Conservation (phyloP, 2,797 vertebrate species). For the Loriculus beryllinus region DNA sequence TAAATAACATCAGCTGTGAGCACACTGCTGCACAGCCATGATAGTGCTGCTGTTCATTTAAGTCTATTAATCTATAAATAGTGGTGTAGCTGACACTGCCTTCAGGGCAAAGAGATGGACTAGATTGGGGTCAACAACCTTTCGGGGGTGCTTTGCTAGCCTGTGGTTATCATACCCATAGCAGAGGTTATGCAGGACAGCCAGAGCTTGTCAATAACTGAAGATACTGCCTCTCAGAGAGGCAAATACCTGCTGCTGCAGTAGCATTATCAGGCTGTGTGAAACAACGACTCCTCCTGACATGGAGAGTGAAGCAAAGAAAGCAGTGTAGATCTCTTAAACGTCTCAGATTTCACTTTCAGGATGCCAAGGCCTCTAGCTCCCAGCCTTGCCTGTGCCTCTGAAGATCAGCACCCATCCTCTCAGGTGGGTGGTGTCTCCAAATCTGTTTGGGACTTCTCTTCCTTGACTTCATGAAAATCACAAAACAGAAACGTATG, state of each 20-base stretch:
- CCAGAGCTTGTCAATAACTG: not conserved
- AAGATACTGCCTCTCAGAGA: not conserved
- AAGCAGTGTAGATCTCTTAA: not conserved
- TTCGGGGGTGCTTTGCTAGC: not conserved
- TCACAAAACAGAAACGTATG: not conserved
- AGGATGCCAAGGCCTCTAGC: not conserved
- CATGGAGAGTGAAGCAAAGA: not conserved
- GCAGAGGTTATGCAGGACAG: not conserved
- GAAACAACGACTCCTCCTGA: not conserved
- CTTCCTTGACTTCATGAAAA: not conserved
- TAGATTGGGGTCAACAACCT: not conserved
- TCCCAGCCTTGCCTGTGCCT: not conserved
- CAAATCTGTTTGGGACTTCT: not conserved
- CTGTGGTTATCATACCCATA: not conserved
- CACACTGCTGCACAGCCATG: not conserved
- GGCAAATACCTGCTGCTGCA: not conserved
- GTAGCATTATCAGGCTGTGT: not conserved
- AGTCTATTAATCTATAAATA: slow-evolving; percentile 10
- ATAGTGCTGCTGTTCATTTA: not conserved
- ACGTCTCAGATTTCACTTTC: not conserved
- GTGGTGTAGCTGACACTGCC: not conserved
- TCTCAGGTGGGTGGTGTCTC: not conserved
- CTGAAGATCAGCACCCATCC: not conserved
- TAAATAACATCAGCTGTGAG: not conserved
- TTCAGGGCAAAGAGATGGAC: slow-evolving; percentile 2